Conservation (phyloP, 2,797 vertebrate species). For the Clarias platycephalus region DNA sequence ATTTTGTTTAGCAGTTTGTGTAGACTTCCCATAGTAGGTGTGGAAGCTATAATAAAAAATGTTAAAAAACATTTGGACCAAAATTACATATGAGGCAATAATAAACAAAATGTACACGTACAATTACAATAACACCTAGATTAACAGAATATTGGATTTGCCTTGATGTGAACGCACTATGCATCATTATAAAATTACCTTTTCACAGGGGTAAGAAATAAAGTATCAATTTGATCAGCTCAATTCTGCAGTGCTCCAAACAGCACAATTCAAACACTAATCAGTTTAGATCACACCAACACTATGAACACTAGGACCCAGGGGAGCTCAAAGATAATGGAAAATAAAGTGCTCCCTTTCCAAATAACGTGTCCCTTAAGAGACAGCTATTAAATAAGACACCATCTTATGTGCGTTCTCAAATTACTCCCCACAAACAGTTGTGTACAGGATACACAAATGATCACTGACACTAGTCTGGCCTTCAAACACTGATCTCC, state of each 20-base stretch:
- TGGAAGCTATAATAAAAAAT: background rate
- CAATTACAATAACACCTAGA: background rate
- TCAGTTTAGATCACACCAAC: constrained; percentile 8
- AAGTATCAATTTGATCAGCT: constrained; percentile 8
- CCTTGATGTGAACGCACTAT: background rate
- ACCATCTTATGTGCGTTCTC: constrained; percentile 33
- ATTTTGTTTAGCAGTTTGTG: background rate
- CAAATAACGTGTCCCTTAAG: constrained; percentile 30
- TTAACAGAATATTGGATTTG: background rate
- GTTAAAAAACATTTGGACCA: background rate
- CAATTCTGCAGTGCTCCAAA: constrained; percentile 5
- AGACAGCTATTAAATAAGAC: constrained; percentile 39
- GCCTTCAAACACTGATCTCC: constrained; percentile 9
- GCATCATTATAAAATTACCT: background rate
- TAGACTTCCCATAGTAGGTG: background rate
- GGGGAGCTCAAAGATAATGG: constrained; percentile 22
- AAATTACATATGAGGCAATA: background rate
- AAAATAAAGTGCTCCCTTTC: constrained; percentile 31
- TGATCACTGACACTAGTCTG: constrained; percentile 7
- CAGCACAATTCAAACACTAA: background rate
- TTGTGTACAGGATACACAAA: constrained; percentile 8
- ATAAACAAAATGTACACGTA: background rate
- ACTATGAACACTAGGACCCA: constrained; percentile 10
- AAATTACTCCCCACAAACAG: constrained; percentile 35
- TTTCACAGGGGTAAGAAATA: background rate